Base-by-base conservation (phyloP, 2,113 vertebrate genomes). In the Carassius gibelio region DNA sequence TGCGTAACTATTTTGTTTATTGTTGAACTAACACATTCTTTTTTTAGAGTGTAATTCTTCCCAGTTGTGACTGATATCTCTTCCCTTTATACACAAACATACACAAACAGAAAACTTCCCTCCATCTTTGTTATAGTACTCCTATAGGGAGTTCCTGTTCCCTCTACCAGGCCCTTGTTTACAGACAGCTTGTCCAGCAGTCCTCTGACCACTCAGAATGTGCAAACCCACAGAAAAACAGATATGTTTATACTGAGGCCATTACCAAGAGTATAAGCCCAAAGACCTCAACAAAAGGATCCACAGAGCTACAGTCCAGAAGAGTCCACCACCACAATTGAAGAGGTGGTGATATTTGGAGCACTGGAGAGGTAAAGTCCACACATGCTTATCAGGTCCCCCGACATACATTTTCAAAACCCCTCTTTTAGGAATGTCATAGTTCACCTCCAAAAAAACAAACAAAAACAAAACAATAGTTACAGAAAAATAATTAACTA, bases 121-220 rank as follows among this genome's bases (percentile, higher is more conserved):
- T 81, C 66, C 52, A 71, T 42, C 45, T 52, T 66, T 88, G 83
- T 76, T 52, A 83, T 83, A 91, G 84, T 85, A 87, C 88, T 92
- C 92, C 86, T 38, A 69, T 85, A 82, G 88, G 89, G 92, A 93
- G 88, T 90, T 91, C 83, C 86, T 92, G 87, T 88, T 92, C 89
- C 87, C 89, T 88, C 89, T 90, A 72, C 91, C 87, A 90, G 87
- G 87, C 84, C 88, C 88, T 78, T 94, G 93, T 94, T 95, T 94
- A 94, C 90, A 93, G 88, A 91, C 87, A 88, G 81, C 68, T 85
- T 71, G 66, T 89, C 85, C 90, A 88, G 92, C 90, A 89, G 88
- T 75, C 83, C 86, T 83, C 86, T 89, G 89, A 92, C 90, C 82
- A 86, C 85, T 90, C 84, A 52, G 50, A 87, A 79, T 48, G 48